Percentiles rank a stretch among this genome's conserved stretches.
Conservation (phyloP, 1,140 invertebrate species). For the Neelides sp. region DNA sequence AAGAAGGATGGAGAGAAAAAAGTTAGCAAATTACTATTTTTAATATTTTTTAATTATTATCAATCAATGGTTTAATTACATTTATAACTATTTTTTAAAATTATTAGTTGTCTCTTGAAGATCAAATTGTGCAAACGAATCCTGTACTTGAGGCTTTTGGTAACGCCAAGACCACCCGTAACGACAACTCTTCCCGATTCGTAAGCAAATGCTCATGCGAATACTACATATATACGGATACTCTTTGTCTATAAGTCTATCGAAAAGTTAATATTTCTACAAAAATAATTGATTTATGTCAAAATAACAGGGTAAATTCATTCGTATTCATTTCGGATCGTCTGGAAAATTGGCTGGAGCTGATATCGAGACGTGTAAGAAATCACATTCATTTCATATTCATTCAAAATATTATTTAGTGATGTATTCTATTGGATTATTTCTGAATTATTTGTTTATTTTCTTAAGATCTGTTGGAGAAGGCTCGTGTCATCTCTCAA, state of each 20-base stretch:
- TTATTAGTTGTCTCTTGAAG: constrained; percentile 37
- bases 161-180: constrained; percentile 50
- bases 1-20: constrained; percentile 30
- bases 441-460: neutral
- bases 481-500: constrained; percentile 58
- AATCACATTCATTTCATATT: constrained; percentile 28
- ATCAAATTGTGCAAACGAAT: constrained; percentile 51
- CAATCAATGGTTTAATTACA: no score
- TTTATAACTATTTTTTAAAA: no score
- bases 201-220: constrained; percentile 32
- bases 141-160: constrained; percentile 50
- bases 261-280: no score
- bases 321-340: constrained; percentile 54
- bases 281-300: neutral
- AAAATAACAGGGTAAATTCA: constrained; percentile 44
- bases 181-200: constrained; percentile 50
- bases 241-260: neutral
- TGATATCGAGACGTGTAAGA: constrained; percentile 55
- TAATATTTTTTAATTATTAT: no score
- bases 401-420: neutral
- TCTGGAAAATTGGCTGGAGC: constrained; percentile 53
- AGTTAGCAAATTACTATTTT: neutral
- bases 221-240: no score
- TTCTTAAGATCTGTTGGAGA: no score
- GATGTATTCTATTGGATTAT: neutral